A percentile compares a stretch with the other conserved stretches of the same genome.
phyloP scores from a whole-genome alignment of 2,113 vertebrate species.

The Nothobranchius furzeri region DNA sequence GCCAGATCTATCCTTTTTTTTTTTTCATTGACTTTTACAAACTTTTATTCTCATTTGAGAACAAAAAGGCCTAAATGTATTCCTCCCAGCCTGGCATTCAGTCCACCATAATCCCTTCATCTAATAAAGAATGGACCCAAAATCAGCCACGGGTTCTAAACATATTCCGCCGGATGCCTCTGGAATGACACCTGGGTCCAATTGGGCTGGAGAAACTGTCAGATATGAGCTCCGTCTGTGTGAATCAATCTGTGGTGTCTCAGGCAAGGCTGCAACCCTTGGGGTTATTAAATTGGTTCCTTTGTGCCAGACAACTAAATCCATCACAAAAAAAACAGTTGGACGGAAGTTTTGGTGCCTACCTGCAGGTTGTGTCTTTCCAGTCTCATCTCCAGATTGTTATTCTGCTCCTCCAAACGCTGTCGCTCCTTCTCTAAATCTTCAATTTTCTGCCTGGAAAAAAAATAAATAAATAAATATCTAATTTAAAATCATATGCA shows the following conservation, averaged over 20 bases:
- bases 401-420: constrained; percentile 87
- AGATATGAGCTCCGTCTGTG: constrained; percentile 41
- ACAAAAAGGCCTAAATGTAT: constrained; percentile 14
- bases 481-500: not conserved
- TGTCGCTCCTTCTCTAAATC: constrained; percentile 88
- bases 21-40: constrained; percentile 8
- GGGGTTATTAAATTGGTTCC: constrained; percentile 70
- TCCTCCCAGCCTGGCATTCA: not conserved
- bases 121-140: constrained; percentile 34
- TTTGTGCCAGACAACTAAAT: constrained; percentile 61
- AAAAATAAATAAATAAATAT: constrained; percentile 5
- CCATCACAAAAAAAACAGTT: constrained; percentile 46
- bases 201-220: constrained; percentile 53
- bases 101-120: constrained; percentile 40
- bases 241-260: constrained; percentile 59
- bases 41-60: constrained; percentile 25
- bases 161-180: constrained; percentile 23
- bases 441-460: constrained; percentile 90
- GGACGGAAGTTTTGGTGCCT: constrained; percentile 35
- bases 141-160: constrained; percentile 31
- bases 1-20: too few relatives aligned
- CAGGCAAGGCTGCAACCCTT: constrained; percentile 33
- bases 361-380: constrained; percentile 90
- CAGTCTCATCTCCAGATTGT: constrained; percentile 84
- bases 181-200: constrained; percentile 58